A percentile compares a stretch with the other conserved stretches of the same genome.
Conservation (phyloP, 2,888 invertebrate species). For the Lasioglossum leucozonium region DNA sequence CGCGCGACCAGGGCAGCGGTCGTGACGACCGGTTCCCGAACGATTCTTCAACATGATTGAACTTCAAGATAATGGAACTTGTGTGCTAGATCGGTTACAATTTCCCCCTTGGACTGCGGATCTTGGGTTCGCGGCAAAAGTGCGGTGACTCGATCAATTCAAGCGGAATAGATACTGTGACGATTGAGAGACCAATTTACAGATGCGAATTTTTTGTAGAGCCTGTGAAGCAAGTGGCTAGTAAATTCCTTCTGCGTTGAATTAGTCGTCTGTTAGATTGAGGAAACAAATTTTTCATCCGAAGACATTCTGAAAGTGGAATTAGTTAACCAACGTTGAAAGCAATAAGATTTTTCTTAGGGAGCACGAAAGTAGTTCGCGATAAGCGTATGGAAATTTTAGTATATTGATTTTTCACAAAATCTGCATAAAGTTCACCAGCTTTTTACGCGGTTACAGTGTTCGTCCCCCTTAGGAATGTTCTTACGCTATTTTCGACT, state of each 20-base stretch:
- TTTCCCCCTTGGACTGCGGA: not conserved
- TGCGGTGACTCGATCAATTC: not conserved
- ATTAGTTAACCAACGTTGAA: not conserved
- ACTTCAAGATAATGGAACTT: not conserved
- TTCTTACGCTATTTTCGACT: not conserved
- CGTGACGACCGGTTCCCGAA: slow-evolving; percentile 42
- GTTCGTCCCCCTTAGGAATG: not conserved
- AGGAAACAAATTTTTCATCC: not conserved
- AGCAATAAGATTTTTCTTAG: not conserved
- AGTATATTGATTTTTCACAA: not conserved
- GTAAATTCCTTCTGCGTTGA: not conserved
- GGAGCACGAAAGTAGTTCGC: not conserved
- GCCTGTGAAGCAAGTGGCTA: not conserved
- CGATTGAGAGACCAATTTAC: not conserved
- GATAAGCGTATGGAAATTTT: not conserved
- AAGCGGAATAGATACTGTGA: not conserved
- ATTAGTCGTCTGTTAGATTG: not conserved
- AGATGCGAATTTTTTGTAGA: not conserved
- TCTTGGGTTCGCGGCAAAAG: not conserved
- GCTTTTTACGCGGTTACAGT: not conserved
- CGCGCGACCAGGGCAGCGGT: slow-evolving; percentile 48
- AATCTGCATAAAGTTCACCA: not conserved
- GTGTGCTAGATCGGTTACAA: not conserved
- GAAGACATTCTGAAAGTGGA: not conserved
- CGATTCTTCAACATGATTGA: not conserved